A percentile compares a stretch with the other conserved stretches of the same genome.
These are phyloP conservation scores for Melinaea menophilus DNA, from an alignment of 2,888 invertebrate species.

Conservation along the genomic window DNA sequence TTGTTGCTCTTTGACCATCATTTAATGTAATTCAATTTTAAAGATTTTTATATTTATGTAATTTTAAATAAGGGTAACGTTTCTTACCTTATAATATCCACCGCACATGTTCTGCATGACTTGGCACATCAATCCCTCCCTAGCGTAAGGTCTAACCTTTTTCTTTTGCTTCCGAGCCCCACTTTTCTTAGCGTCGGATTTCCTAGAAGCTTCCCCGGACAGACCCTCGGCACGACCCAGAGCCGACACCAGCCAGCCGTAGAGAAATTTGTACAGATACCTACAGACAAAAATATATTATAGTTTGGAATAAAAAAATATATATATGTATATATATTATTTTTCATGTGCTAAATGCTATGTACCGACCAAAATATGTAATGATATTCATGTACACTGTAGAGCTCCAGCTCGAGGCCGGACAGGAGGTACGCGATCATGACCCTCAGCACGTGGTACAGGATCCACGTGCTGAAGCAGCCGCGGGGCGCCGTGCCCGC, in stretches of 20 bases:
- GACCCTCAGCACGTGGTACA: constrained; percentile 93
- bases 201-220: constrained; percentile 78
- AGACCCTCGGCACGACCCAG: constrained; percentile 92
- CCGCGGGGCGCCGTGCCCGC: constrained; percentile 67
- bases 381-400: constrained; percentile 96
- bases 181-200: constrained; percentile 50
- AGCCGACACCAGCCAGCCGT: constrained; percentile 95
- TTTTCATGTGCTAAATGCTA: background rate
- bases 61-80: no score
- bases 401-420: constrained; percentile 96
- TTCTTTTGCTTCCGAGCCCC: constrained; percentile 78
- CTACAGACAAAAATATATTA: constrained; percentile 49
- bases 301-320: no score
- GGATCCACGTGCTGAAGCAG: constrained; percentile 95
- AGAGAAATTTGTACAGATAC: constrained; percentile 96
- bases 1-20: no score
- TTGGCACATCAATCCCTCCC: constrained; percentile 92
- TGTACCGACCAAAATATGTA: constrained; percentile 91
- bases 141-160: constrained; percentile 85
- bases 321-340: background rate
- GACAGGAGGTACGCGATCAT: constrained; percentile 96
- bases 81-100: constrained; percentile 91
- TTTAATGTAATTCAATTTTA: background rate
- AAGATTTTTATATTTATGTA: background rate
- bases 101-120: constrained; percentile 96